Percentiles rank a stretch among this genome's conserved stretches.
Conservation (phyloP, 2,797 vertebrate genomes). For the Melanotaenia maccullochi region DNA sequence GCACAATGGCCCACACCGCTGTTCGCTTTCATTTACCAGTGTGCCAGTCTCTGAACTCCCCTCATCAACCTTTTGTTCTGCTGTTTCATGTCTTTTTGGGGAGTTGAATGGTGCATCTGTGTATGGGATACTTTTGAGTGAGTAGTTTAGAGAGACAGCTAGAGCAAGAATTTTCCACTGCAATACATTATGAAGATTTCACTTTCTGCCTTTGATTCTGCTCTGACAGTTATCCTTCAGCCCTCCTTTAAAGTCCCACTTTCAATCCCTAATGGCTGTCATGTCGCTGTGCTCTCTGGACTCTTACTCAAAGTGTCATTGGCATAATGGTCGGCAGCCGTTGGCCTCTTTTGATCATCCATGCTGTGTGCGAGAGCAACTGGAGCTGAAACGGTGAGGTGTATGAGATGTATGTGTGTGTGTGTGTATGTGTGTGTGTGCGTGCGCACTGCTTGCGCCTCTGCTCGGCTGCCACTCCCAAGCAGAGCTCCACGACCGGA, state of each 20-base stretch:
- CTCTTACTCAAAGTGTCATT: conserved; percentile 91
- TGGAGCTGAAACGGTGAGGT: conserved; percentile 79
- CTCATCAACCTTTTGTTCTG: conserved; percentile 77
- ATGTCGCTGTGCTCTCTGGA: conserved; percentile 87
- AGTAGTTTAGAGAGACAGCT: conserved; percentile 67
- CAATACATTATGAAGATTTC: conserved; percentile 88
- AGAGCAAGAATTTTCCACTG: conserved; percentile 70
- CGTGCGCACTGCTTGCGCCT: conserved; percentile 53
- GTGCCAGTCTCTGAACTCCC: conserved; percentile 78
- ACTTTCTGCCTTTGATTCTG: conserved; percentile 87
- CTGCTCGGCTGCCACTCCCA: conserved; percentile 77
- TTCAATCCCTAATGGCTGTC: conserved; percentile 90
- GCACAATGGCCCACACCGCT: conserved; percentile 78
- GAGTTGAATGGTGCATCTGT: conserved; percentile 73
- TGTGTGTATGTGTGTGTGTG: conserved; percentile 42
- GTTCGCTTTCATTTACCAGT: conserved; percentile 83
- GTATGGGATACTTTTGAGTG: conserved; percentile 81
- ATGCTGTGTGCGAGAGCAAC: conserved; percentile 80
- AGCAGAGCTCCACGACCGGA: conserved; percentile 82
- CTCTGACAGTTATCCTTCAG: conserved; percentile 89
- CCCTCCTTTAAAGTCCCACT: conserved; percentile 88
- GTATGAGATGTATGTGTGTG: conserved; percentile 39
- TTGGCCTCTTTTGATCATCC: conserved; percentile 89
- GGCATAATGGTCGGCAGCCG: conserved; percentile 89
- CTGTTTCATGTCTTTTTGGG: conserved; percentile 80